phyloP scores from a whole-genome alignment of 2,113 vertebrate genomes.

The Gopherus flavomarginatus region DNA sequence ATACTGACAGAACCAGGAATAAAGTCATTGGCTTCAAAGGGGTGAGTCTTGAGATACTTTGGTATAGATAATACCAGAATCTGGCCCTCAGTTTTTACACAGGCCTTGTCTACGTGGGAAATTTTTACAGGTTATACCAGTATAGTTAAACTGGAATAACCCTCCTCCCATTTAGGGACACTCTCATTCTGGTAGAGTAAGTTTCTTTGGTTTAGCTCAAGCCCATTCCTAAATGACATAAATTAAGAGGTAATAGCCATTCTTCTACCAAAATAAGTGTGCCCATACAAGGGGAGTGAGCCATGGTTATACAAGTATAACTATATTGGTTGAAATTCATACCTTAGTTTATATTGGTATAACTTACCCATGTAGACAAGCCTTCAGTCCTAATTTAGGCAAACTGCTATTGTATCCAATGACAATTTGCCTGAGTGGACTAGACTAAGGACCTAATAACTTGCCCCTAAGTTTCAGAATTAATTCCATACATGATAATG shows the following conservation, averaged over 20 bases:
- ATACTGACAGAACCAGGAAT: background rate
- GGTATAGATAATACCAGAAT: background rate
- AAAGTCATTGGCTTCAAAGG: background rate
- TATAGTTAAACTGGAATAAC: background rate
- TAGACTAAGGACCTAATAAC: background rate
- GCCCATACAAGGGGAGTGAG: background rate
- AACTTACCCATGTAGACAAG: background rate
- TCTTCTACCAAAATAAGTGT: background rate
- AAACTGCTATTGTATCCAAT: background rate
- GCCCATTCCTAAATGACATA: background rate
- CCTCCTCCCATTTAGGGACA: background rate
- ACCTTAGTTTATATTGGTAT: background rate
- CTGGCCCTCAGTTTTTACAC: background rate
- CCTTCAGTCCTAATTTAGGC: background rate
- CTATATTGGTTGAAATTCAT: background rate
- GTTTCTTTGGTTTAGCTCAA: background rate
- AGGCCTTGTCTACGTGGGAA: background rate
- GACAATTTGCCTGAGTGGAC: background rate
- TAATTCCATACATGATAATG: background rate
- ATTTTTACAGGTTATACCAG: background rate
- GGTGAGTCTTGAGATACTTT: background rate
- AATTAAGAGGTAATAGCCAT: background rate
- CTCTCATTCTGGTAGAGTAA: background rate
- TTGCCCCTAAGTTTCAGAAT: background rate
- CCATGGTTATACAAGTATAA: background rate